Evolutionary conservation across 1,140 invertebrate species (phyloP).

Genomic region (Neomicropteryx cornuta): DNA sequence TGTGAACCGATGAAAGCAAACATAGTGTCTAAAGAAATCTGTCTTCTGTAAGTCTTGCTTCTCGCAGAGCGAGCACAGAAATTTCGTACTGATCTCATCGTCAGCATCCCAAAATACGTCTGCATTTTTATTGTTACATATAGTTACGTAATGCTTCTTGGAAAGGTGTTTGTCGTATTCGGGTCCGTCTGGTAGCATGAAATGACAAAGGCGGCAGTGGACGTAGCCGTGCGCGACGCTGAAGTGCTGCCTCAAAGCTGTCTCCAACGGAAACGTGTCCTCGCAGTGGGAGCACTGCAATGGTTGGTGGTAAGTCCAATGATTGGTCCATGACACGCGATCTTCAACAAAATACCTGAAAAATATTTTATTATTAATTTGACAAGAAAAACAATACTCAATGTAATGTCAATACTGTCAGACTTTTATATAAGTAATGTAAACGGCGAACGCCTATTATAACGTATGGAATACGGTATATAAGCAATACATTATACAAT

Average conservation of each 20-base stretch:
- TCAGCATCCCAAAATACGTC: constrained; percentile 27
- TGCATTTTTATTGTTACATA: constrained; percentile 21
- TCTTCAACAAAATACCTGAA: constrained; percentile 33
- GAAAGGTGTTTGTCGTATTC: constrained; percentile 28
- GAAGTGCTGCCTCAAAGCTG: constrained; percentile 23
- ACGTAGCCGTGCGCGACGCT: constrained; percentile 26
- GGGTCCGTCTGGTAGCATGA: constrained; percentile 26
- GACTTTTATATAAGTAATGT: too few relatives aligned
- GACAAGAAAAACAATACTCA: too few relatives aligned
- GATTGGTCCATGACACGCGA: constrained; percentile 24
- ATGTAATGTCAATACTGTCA: too few relatives aligned
- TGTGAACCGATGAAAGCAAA: constrained; percentile 34
- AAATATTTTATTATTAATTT: constrained; percentile 9
- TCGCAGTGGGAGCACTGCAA: constrained; percentile 35
- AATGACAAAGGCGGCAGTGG: constrained; percentile 34
- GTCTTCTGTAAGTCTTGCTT: constrained; percentile 21
- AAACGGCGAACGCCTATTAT: too few relatives aligned
- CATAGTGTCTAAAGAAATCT: constrained; percentile 31
- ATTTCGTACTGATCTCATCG: constrained; percentile 20
- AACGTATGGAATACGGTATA: too few relatives aligned
- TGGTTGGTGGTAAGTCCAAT: constrained; percentile 28
- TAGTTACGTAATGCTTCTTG: constrained; percentile 32
- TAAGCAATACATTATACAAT: too few relatives aligned
- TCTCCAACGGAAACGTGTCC: constrained; percentile 25
- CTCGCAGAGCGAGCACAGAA: constrained; percentile 27